phyloP scores from a whole-genome alignment of 2,888 invertebrate species.

The Lagria hirta region DNA sequence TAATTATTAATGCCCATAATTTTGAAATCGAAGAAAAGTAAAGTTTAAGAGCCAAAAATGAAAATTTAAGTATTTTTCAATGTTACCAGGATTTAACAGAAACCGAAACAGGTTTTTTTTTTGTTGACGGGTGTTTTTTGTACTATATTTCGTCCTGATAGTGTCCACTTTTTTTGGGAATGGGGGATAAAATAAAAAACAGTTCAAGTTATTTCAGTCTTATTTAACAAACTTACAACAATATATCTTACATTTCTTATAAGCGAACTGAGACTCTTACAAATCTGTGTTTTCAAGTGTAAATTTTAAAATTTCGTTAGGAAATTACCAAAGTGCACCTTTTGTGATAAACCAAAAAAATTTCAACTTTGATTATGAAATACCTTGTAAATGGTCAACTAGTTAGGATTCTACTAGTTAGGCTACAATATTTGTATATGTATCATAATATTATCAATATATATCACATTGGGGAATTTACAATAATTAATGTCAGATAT shows the following conservation, averaged over 20 bases:
- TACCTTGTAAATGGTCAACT: constrained; percentile 38
- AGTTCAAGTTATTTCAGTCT: constrained; percentile 39
- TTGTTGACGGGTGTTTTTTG: too few species aligned
- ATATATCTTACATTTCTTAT: constrained; percentile 42
- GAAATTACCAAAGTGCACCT: constrained; percentile 36
- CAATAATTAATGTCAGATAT: constrained; percentile 25
- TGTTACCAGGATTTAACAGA: too few species aligned
- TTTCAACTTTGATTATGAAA: constrained; percentile 40
- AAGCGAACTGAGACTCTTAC: constrained; percentile 34
- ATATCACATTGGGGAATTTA: constrained; percentile 49
- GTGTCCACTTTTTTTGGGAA: too few species aligned
- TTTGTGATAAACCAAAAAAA: constrained; percentile 34
- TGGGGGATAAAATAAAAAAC: constrained; percentile 14
- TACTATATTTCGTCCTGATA: too few species aligned
- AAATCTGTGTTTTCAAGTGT: constrained; percentile 37
- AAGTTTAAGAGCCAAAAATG: too few species aligned
- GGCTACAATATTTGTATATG: constrained; percentile 24
- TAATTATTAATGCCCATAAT: too few species aligned
- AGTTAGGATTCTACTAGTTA: constrained; percentile 26
- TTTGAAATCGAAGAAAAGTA: too few species aligned
- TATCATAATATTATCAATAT: constrained; percentile 48
- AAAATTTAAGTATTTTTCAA: too few species aligned
- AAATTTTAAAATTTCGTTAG: constrained; percentile 34
- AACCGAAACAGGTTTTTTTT: too few species aligned
- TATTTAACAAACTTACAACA: constrained; percentile 47